phyloP scores from a whole-genome alignment of 2,113 vertebrate species.

The Castor canadensis region DNA sequence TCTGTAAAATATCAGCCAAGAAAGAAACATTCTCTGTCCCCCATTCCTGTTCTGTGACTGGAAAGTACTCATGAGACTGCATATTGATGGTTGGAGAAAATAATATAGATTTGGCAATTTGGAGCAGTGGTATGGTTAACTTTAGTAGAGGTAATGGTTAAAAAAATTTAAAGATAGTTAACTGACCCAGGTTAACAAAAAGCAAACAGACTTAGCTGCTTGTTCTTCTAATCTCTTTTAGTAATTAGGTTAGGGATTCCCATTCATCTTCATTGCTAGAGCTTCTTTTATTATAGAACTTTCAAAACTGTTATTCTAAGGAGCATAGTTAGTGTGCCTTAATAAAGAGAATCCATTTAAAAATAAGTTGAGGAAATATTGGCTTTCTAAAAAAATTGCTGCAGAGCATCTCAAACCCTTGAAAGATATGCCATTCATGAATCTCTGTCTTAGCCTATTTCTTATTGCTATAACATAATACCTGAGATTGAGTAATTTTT shows the following conservation, averaged over 20 bases:
- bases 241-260: background rate
- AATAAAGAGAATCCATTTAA: background rate
- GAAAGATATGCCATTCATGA: background rate
- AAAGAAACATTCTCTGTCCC: background rate
- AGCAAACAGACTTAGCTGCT: too few relatives aligned
- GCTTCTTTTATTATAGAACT: background rate
- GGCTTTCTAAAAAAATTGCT: background rate
- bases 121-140: background rate
- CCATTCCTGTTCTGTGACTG: background rate
- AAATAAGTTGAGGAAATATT: background rate
- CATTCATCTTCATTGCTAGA: background rate
- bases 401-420: background rate
- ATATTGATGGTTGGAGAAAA: too few relatives aligned
- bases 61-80: too few relatives aligned
- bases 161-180: background rate
- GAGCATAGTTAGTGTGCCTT: background rate
- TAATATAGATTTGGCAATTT: too few relatives aligned
- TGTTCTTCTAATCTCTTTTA: background rate
- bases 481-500: background rate
- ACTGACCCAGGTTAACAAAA: too few relatives aligned
- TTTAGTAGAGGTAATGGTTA: background rate
- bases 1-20: conserved; percentile 16
- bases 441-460: background rate
- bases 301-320: background rate
- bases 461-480: background rate